Base-by-base conservation (phyloP, 1,140 invertebrate genomes). In the Cydia fagiglandana region DNA sequence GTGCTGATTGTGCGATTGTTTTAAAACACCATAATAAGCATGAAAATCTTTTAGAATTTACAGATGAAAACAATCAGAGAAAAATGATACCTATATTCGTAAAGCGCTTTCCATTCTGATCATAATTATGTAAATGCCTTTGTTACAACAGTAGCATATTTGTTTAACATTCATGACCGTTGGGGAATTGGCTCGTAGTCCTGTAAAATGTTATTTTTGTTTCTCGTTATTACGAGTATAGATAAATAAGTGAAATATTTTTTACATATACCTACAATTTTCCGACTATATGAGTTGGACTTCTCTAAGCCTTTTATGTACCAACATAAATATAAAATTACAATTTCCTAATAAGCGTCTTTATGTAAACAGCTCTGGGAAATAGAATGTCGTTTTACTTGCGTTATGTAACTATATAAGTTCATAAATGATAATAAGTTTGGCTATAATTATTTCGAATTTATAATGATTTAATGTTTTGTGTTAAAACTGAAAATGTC, bases 61-160 rank as follows among this genome's bases (percentile, higher is more conserved):
- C 9, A 61, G 9, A 24, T 24, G n/a, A 24, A 61, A 24, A 56
- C 15, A 56, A 61, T 24, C 56, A 20, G 20, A 17, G 2, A 61
- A 61, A 61, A 24, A 24, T 61, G 0, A 61, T 17, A 61, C 17
- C 20, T 24, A 61, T 56, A 24, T 61, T 24, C 56, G 20, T 61
- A 61, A 61, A 61, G 56, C 56, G 56, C 56, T 17, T 24, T 61
- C 56, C 56, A 24, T 4, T 61, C 56, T 61, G 56, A 61, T 61
- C 56, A 61, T 61, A 61, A 61, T 61, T 61, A 61, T 61, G 56
- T 61, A 61, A 61, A 61, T 61, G 56, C 56, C 56, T 61, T 61
- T 61, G 56, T 61, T 61, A 61, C 56, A 61, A 61, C 56, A 24
- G 56, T 12, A 61, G 56, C 20, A 61, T 61, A 61, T 61, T 61